Evolutionary conservation across 2,113 vertebrate species (phyloP).

Genomic region (Xiphophorus couchianus): DNA sequence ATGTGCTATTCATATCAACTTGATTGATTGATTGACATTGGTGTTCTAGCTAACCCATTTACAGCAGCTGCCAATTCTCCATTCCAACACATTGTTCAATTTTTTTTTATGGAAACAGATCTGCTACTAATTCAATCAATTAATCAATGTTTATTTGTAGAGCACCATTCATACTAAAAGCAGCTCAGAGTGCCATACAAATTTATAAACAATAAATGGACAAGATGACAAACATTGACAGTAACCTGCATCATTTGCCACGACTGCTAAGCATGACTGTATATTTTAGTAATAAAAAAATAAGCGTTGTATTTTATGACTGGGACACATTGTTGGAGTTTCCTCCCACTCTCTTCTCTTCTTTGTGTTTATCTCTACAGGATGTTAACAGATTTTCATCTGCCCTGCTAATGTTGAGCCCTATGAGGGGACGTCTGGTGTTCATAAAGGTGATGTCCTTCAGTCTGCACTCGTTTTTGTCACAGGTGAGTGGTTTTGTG

Average conservation of each 20-base stretch:
- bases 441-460: conserved; percentile 60
- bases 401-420: conserved; percentile 73
- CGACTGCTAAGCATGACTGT: background rate
- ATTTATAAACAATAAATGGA: background rate
- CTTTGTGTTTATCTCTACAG: conserved; percentile 59
- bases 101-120: too few relatives aligned
- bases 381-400: conserved; percentile 82
- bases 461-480: conserved; percentile 78
- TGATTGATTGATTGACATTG: too few relatives aligned
- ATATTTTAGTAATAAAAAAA: background rate
- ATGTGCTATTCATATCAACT: too few relatives aligned
- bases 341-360: background rate
- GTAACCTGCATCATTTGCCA: background rate
- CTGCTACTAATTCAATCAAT: too few relatives aligned
- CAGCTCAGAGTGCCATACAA: background rate
- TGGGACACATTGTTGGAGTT: background rate
- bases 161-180: too few relatives aligned
- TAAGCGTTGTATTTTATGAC: background rate
- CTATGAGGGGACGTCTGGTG: conserved; percentile 81
- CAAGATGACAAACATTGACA: background rate
- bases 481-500: conserved; percentile 68
- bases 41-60: too few relatives aligned
- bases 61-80: too few relatives aligned
- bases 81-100: too few relatives aligned
- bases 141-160: too few relatives aligned